phyloP scores from a whole-genome alignment of 1,140 invertebrate genomes.

The Heliconius congener region DNA sequence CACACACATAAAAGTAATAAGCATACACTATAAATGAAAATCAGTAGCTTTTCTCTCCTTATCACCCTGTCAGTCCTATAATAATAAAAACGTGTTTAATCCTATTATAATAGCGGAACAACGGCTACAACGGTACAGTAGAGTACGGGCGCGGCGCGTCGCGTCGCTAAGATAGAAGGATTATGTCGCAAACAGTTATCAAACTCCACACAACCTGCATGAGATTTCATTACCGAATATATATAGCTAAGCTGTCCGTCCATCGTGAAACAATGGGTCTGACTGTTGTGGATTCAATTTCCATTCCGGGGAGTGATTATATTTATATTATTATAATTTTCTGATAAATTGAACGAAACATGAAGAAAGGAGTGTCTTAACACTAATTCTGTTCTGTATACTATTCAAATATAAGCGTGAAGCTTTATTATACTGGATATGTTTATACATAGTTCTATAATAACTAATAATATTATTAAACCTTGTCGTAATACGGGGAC shows the following conservation, averaged over 20 bases:
- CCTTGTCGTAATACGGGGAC: no score
- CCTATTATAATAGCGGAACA: neutral
- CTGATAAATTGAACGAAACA: no score
- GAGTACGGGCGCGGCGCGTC: neutral
- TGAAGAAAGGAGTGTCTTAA: no score
- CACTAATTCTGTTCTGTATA: no score
- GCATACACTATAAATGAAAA: neutral
- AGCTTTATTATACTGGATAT: neutral
- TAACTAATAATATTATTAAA: no score
- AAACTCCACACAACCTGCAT: slow-evolving; percentile 9
- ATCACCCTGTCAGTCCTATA: neutral
- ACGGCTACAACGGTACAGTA: no score
- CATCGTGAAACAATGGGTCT: neutral
- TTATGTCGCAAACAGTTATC: slow-evolving; percentile 26
- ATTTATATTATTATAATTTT: no score
- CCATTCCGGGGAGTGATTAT: no score
- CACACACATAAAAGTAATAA: neutral
- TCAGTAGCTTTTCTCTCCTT: neutral
- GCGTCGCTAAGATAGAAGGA: slow-evolving; percentile 17
- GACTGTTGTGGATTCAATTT: no score
- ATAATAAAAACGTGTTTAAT: neutral
- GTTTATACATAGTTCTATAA: neutral
- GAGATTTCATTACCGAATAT: slow-evolving; percentile 30
- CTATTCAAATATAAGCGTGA: no score
- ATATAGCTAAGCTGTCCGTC: no score